Evolutionary conservation across 37 sponge, comb jelly and placozoan species (phyloP).

Genomic region (Oopsacas minuta): DNA sequence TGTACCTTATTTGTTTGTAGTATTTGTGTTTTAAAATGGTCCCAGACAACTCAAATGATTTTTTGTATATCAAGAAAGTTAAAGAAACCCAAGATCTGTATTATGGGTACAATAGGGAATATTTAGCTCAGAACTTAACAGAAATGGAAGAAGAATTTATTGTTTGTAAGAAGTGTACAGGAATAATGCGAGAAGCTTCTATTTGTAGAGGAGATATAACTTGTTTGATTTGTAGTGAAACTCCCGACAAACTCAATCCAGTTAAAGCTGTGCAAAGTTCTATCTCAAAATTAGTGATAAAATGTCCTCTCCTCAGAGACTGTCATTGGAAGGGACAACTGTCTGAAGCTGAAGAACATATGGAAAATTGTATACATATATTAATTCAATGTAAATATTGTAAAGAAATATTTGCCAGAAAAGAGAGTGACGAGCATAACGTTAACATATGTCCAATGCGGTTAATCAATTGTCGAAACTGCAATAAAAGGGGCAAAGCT

Average conservation of each 20-base stretch:
- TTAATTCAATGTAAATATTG: not conserved
- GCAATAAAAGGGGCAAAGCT: not conserved
- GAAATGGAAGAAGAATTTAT: no score
- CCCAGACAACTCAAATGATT: no score
- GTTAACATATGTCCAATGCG: not conserved
- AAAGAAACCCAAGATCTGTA: no score
- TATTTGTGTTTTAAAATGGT: no score
- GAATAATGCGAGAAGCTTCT: no score
- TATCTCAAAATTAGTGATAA: not conserved
- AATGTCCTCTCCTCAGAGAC: constrained; percentile 1
- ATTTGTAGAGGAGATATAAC: no score
- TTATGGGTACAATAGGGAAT: no score
- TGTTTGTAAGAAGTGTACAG: no score
- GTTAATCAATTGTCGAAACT: not conserved
- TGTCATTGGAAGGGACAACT: not conserved
- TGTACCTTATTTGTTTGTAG: no score
- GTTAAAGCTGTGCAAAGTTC: not conserved
- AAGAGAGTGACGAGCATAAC: not conserved
- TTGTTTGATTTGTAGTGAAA: no score
- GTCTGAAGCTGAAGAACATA: not conserved
- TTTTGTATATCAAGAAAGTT: no score
- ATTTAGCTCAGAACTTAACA: no score
- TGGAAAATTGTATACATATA: not conserved
- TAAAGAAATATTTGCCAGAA: not conserved
- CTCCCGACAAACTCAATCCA: not conserved